Base-by-base conservation (phyloP, 2,797 vertebrate genomes). In the Megalops cyprinoides region DNA sequence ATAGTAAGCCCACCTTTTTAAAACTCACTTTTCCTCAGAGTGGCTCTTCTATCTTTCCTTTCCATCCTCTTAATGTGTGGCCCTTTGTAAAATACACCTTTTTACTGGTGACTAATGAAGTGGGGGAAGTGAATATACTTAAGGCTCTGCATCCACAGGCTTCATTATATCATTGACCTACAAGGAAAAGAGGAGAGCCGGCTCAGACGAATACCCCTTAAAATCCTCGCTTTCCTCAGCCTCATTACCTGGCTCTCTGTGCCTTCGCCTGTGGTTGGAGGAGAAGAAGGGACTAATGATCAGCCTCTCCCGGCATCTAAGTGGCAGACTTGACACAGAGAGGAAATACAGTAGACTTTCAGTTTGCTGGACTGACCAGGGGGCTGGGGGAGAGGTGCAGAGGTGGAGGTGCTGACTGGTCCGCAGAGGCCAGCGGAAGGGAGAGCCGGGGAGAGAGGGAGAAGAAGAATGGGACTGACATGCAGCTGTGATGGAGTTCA, bases 141-240 rank as follows among this genome's bases (percentile, higher is more conserved):
- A n/a, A 44, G 39, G 65, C 65, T 7, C 4, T 18, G 67, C 44
- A 39, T 71, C 67, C 67, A 71, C 18, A 15, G 6, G 8, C 37
- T 71, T 71, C 37, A 71, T 71, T 71, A 42, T 71, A 71, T 10
- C 39, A 71, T 71, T 71, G 67, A 71, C 67, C 67, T 44, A 12
- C 34, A 3, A 42, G 37, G 20, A 44, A 44, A n/a, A n/a, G n/a
- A 20, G 65, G 18, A 23, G 31, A 39, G 6, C 39, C 18, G 37
- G 65, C 65, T 42, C 65, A 23, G 39, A 71, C 18, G 53, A 53
- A 53, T 39, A 8, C 15, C 65, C 65, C 37, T 69, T 37, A 69
- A 6, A 42, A 71, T 71, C 67, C 18, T 44, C 31, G 15, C 9
- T 71, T 69, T n/a, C 67, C 18, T 71, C 67, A 23, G 67, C 67